phyloP scores from a whole-genome alignment of 2,113 vertebrate species.

The Rhinolophus sinicus region DNA sequence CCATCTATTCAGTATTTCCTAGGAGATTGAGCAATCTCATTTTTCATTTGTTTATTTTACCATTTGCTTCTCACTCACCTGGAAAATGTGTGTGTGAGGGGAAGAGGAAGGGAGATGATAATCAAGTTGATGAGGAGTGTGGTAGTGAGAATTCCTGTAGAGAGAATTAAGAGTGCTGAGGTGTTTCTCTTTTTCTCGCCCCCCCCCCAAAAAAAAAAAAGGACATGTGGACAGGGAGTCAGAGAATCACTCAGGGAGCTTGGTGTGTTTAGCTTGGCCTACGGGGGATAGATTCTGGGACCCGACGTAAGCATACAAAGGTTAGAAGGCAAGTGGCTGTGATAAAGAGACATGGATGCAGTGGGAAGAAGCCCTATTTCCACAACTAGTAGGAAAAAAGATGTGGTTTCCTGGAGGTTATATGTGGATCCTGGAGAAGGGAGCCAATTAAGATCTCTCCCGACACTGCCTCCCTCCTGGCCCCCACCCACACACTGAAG shows the following conservation, averaged over 20 bases:
- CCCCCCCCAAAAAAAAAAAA: rapidly evolving
- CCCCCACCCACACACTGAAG: background rate
- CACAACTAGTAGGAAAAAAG: background rate
- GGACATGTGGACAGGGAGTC: background rate
- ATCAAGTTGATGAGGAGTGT: background rate
- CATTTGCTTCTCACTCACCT: background rate
- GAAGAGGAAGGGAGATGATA: background rate
- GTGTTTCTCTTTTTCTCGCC: background rate
- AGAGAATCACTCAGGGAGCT: background rate
- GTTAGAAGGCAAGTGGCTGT: background rate
- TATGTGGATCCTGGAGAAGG: background rate
- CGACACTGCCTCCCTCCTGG: background rate
- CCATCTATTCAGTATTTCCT: background rate
- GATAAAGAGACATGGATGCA: background rate
- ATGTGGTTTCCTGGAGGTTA: background rate
- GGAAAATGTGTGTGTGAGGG: background rate
- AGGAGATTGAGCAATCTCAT: background rate
- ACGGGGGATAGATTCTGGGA: background rate
- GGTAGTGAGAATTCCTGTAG: background rate
- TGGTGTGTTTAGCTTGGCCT: background rate
- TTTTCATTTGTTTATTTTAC: background rate
- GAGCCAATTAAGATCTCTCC: background rate
- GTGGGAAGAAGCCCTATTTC: background rate
- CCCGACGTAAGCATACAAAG: background rate
- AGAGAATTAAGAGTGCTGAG: background rate